Percentiles rank a stretch among this genome's conserved stretches.
Conservation (phyloP, 2,888 invertebrate genomes). For the Drosophila merina region DNA sequence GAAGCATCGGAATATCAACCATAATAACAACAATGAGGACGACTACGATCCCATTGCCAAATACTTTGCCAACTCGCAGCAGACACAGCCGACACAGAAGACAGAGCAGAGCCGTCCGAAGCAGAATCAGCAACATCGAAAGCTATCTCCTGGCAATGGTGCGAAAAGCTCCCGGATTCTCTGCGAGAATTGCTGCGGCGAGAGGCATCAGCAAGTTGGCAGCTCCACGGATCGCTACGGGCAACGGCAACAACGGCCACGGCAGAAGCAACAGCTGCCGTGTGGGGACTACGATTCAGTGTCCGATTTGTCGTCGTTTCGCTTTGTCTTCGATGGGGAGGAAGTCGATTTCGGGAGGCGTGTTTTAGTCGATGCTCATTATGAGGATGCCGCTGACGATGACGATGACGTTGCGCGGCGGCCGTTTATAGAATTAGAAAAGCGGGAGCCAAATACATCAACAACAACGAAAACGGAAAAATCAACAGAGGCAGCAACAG, state of each 20-base stretch:
- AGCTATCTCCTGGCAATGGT: slow-evolving; percentile 42
- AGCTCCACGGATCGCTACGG: slow-evolving; percentile 39
- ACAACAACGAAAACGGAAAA: slow-evolving; percentile 51
- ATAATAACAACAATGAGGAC: slow-evolving; percentile 34
- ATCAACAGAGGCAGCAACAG: slow-evolving; percentile 41
- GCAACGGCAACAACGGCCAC: slow-evolving; percentile 34
- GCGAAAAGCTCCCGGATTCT: slow-evolving; percentile 73
- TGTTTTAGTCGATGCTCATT: slow-evolving; percentile 46
- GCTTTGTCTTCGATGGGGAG: slow-evolving; percentile 82
- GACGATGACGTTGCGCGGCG: slow-evolving; percentile 67
- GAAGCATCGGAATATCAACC: slow-evolving; percentile 29
- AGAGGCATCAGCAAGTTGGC: slow-evolving; percentile 59
- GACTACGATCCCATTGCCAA: slow-evolving; percentile 44
- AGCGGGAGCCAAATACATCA: slow-evolving; percentile 66
- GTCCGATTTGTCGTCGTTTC: slow-evolving; percentile 82
- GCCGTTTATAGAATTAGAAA: slow-evolving; percentile 77
- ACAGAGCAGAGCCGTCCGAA: slow-evolving; percentile 36
- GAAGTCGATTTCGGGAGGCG: slow-evolving; percentile 58
- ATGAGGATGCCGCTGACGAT: slow-evolving; percentile 56
- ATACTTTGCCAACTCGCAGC: slow-evolving; percentile 33
- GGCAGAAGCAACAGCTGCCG: slow-evolving; percentile 47
- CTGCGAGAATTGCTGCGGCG: slow-evolving; percentile 80
- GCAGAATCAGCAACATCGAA: slow-evolving; percentile 32
- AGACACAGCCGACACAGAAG: slow-evolving; percentile 24
- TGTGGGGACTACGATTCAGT: slow-evolving; percentile 79